These are phyloP conservation scores for Seira musarum DNA, from an alignment of 2,888 invertebrate species.

Conservation along the genomic window DNA sequence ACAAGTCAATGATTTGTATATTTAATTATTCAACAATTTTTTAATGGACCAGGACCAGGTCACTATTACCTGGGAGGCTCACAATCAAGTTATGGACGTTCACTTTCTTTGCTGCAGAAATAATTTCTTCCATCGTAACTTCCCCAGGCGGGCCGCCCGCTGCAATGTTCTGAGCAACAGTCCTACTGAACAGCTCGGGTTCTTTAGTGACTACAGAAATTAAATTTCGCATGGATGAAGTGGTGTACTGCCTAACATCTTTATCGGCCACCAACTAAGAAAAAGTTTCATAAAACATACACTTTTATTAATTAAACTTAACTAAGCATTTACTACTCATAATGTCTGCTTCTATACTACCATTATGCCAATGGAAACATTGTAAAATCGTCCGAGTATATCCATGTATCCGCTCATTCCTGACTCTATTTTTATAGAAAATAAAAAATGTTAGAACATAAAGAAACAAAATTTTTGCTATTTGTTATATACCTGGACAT, in stretches of 20 bases:
- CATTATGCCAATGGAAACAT: slow-evolving; percentile 40
- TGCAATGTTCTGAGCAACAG: slow-evolving; percentile 64
- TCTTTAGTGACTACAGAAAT: slow-evolving; percentile 50
- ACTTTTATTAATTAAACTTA: not conserved
- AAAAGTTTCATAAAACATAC: not conserved
- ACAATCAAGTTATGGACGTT: slow-evolving; percentile 56
- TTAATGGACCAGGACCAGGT: slow-evolving; percentile 13
- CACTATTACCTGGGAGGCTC: slow-evolving; percentile 56
- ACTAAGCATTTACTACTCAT: not conserved
- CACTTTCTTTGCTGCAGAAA: slow-evolving; percentile 57
- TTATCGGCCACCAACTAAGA: slow-evolving; percentile 50
- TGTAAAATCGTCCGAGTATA: slow-evolving; percentile 40
- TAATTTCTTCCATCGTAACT: slow-evolving; percentile 49
- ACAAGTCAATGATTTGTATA: not conserved
- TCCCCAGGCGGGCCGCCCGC: slow-evolving; percentile 45
- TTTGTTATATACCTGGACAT: slow-evolving; percentile 28
- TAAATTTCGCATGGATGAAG: slow-evolving; percentile 22
- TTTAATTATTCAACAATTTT: not conserved
- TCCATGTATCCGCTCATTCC: slow-evolving; percentile 44
- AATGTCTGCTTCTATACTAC: slow-evolving; percentile 31
- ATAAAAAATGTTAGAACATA: not conserved
- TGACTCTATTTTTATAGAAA: slow-evolving; percentile 47
- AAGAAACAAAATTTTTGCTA: not conserved
- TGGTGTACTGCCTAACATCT: slow-evolving; percentile 30
- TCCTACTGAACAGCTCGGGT: slow-evolving; percentile 58